Base-by-base conservation (phyloP, 2,113 vertebrate species). In the Peromyscus californicus region DNA sequence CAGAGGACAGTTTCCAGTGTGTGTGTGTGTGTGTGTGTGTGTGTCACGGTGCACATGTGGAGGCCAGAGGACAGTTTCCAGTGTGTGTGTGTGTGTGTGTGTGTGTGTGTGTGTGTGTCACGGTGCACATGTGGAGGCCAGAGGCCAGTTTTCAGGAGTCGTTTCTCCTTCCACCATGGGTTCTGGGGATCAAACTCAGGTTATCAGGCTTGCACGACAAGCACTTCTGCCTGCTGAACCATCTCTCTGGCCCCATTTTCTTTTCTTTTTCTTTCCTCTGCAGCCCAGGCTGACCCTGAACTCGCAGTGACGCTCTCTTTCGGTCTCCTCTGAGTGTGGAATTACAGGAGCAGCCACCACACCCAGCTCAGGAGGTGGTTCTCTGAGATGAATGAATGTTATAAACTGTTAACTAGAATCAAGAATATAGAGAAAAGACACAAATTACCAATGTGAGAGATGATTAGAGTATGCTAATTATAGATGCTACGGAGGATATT, bases 391-490 rank as follows among this genome's bases (percentile, higher is more conserved):
- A 65, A 16, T 70, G 65, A 59, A 57, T 92, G 51, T 82, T 93
- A 59, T 57, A 94, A 97, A 70, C 79, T 31, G 91, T 89, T 72
- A 95, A 42, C 42, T 33, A 51, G 45, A 92, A 26, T 90, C 29
- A 42, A 67, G 54, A 75, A 82, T 24, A 26, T 82, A 84, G 70
- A 92, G 74, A 74, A 97, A 90, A 95, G 48, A 69, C 65, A 24
- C 59, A 94, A 74, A 74, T 97, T 29, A 86, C 21, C 78, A 82
- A 45, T 84, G 51, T 45, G 42, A 84, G 82, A 86, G 88, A 39
- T 65, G 74, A 90, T 57, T 59, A 54, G 74, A 83, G 59, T 79
- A 76, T 85, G 36, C 88, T 80, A 75, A 63, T 78, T 65, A 72
- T 45, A 78, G n/a, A 92, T 65, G 21, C 82, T 63, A 2, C 26